These are phyloP conservation scores for Carcina quercana DNA, from an alignment of 2,888 invertebrate genomes.

Conservation along the genomic window DNA sequence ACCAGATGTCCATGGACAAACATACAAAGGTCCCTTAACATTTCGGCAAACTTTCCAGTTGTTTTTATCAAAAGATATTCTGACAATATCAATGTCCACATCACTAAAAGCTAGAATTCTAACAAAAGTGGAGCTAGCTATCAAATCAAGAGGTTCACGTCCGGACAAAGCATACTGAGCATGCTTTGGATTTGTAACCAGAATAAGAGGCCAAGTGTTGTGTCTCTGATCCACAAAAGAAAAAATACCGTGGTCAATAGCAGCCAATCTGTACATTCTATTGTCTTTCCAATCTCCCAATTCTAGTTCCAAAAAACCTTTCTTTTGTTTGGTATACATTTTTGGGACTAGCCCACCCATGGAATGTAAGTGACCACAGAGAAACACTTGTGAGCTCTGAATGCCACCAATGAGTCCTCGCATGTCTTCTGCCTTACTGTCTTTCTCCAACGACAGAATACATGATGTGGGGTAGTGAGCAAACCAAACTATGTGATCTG, in stretches of 20 bases:
- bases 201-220: conserved; percentile 85
- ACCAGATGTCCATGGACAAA: conserved; percentile 81
- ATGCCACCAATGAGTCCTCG: conserved; percentile 75
- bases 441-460: conserved; percentile 77
- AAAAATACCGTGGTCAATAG: conserved; percentile 92
- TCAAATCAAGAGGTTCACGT: conserved; percentile 81
- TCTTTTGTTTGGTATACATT: conserved; percentile 91
- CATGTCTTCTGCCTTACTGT: conserved; percentile 61
- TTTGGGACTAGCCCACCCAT: conserved; percentile 84
- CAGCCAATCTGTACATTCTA: conserved; percentile 87
- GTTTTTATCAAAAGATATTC: conserved; percentile 78
- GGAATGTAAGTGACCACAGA: conserved; percentile 93
- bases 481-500: conserved; percentile 76
- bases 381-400: conserved; percentile 80
- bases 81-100: conserved; percentile 76
- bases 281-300: conserved; percentile 95
- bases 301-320: conserved; percentile 90
- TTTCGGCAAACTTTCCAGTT: conserved; percentile 78
- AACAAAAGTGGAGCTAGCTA: conserved; percentile 83
- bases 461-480: conserved; percentile 95
- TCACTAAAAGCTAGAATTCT: conserved; percentile 87
- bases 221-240: conserved; percentile 87
- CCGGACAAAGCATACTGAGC: conserved; percentile 81
- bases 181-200: conserved; percentile 95
- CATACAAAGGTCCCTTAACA: conserved; percentile 81